Evolutionary conservation across 2,797 vertebrate species (phyloP).

Genomic region (Artibeus jamaicensis): DNA sequence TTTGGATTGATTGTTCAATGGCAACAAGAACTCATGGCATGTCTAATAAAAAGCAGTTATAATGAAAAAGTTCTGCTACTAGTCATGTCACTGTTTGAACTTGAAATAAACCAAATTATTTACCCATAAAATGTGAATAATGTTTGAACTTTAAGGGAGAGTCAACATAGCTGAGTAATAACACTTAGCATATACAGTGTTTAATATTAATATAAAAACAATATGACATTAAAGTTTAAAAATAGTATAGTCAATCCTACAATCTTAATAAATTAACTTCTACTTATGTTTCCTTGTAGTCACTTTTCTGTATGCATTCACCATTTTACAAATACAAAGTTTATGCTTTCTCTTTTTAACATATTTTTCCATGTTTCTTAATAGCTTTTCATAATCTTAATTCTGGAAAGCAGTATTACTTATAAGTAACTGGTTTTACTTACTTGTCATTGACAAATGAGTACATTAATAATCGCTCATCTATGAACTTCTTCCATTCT

Average conservation of each 20-base stretch:
- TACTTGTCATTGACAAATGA: slow-evolving; percentile 99
- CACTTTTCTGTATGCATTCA: not conserved
- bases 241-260: not conserved
- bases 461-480: slow-evolving; percentile 97
- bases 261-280: not conserved
- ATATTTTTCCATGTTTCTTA: not conserved
- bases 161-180: not conserved
- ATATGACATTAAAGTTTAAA: not conserved
- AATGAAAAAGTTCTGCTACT: not conserved
- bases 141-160: not conserved
- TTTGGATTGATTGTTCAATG: not conserved
- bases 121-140: slow-evolving; percentile 25
- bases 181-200: not conserved
- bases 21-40: not conserved
- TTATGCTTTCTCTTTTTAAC: slow-evolving; percentile 20
- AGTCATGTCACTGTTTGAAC: not conserved
- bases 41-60: not conserved
- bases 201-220: not conserved
- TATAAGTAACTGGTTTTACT: slow-evolving; percentile 71
- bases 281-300: not conserved
- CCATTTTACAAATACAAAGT: not conserved
- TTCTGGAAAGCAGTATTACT: not conserved
- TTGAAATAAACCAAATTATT: slow-evolving; percentile 8
- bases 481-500: slow-evolving; percentile 99
- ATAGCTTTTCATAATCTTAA: not conserved